These are phyloP conservation scores for Scaptomyza flava DNA, from an alignment of 2,888 invertebrate species.

Conservation along the genomic window DNA sequence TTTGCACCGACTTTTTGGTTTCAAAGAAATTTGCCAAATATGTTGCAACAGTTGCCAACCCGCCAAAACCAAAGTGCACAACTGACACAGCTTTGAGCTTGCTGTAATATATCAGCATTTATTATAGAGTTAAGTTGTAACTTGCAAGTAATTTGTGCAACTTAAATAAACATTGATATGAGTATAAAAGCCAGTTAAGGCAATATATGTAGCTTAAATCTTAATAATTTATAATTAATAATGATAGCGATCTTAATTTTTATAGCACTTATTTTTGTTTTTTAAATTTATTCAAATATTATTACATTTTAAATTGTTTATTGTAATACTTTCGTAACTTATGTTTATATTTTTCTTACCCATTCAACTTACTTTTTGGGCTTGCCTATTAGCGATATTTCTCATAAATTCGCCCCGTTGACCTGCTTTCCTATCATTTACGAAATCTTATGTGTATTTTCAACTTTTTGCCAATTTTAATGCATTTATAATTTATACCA, in stretches of 20 bases:
- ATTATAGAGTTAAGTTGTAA: constrained; percentile 34
- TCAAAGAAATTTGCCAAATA: constrained; percentile 71
- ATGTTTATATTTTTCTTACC: background rate
- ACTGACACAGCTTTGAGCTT: constrained; percentile 35
- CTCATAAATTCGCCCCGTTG: constrained; percentile 5
- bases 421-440: constrained; percentile 21
- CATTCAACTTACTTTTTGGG: background rate
- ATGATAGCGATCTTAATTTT: background rate
- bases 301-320: background rate
- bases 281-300: too few relatives aligned
- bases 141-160: constrained; percentile 4
- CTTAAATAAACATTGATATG: background rate
- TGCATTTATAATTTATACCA: constrained; percentile 31
- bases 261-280: background rate
- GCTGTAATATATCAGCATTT: constrained; percentile 51
- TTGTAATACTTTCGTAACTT: background rate
- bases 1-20: constrained; percentile 73
- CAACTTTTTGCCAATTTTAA: constrained; percentile 22
- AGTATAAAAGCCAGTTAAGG: background rate
- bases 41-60: constrained; percentile 55
- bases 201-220: background rate
- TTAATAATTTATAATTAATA: background rate
- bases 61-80: constrained; percentile 24
- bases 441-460: background rate
- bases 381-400: constrained; percentile 16